Conservation (phyloP, 2,888 invertebrate genomes). For the Pristionchus fissidentatus region DNA sequence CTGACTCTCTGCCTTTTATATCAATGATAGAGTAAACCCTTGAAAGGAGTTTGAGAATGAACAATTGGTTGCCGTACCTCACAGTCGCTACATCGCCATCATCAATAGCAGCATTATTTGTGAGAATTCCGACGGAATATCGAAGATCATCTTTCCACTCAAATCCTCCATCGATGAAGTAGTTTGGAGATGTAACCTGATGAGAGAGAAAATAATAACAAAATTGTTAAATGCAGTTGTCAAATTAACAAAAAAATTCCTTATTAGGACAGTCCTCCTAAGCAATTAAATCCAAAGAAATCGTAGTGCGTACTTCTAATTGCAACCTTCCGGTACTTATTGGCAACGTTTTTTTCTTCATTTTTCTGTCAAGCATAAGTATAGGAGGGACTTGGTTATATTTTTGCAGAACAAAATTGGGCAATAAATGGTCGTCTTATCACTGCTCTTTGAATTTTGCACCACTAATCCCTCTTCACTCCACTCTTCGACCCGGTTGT, state of each 20-base stretch:
- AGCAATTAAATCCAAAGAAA: too few species aligned
- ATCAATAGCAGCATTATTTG: background rate
- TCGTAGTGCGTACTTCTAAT: background rate
- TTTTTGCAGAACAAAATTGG: background rate
- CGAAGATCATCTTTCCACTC: background rate
- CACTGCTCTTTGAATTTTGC: too few species aligned
- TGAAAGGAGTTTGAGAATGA: too few species aligned
- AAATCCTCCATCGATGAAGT: conserved; percentile 47
- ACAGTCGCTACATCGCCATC: background rate
- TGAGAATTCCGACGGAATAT: background rate
- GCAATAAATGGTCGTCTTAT: background rate
- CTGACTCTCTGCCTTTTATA: too few species aligned
- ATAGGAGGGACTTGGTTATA: background rate
- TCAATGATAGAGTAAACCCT: too few species aligned
- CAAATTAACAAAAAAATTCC: too few species aligned
- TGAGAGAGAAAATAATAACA: too few species aligned
- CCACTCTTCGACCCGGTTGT: too few species aligned
- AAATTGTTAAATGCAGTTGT: too few species aligned
- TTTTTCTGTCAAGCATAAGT: background rate
- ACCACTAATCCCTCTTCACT: background rate
- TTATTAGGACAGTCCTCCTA: too few species aligned
- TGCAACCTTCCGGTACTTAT: background rate
- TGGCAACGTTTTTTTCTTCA: background rate
- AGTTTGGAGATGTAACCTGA: background rate
- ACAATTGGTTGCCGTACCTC: too few species aligned